Evolutionary conservation across 2,888 invertebrate genomes (phyloP).

Genomic region (Rhagium mordax): DNA sequence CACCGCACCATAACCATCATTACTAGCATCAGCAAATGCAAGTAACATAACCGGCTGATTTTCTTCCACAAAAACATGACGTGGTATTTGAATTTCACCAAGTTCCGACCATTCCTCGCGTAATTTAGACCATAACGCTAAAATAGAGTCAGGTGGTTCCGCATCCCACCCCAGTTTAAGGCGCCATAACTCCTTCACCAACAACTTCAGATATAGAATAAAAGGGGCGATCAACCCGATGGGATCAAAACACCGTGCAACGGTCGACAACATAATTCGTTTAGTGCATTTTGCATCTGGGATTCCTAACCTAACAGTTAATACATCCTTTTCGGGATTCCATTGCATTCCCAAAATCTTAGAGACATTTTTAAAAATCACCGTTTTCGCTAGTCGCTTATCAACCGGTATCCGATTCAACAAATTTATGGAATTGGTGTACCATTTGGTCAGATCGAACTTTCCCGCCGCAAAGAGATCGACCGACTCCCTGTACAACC

Average conservation of each 20-base stretch:
- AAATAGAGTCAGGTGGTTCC: background rate
- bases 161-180: constrained; percentile 22
- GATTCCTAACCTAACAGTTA: background rate
- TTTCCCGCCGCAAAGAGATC: constrained; percentile 20
- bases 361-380: background rate
- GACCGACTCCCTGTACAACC: constrained; percentile 7
- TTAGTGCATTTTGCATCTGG: constrained; percentile 10
- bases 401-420: background rate
- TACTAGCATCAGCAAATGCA: constrained; percentile 4
- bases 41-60: constrained; percentile 17
- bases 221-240: constrained; percentile 22
- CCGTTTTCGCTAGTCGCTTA: background rate
- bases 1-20: background rate
- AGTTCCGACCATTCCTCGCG: background rate
- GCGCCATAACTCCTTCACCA: constrained; percentile 19
- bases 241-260: constrained; percentile 26
- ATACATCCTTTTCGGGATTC: constrained; percentile 20
- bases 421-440: background rate
- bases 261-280: constrained; percentile 19
- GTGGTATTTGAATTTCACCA: background rate
- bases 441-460: constrained; percentile 31
- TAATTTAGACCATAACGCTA: background rate
- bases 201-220: constrained; percentile 16
- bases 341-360: constrained; percentile 35
- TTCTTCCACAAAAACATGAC: background rate